These are phyloP conservation scores for Drosophila bocki DNA, from an alignment of 1,140 invertebrate genomes.

Conservation along the genomic window DNA sequence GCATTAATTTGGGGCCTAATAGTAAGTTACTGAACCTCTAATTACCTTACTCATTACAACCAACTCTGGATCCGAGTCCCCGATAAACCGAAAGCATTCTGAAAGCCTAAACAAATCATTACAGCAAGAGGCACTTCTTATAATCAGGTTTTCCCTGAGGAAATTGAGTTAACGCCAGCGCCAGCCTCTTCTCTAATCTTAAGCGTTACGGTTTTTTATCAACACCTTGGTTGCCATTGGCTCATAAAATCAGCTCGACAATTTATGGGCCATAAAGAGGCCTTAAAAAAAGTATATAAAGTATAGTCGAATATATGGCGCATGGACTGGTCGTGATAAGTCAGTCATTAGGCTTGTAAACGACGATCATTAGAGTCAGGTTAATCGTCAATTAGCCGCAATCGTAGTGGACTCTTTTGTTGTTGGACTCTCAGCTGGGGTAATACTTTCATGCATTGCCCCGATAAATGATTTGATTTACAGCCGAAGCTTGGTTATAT, in stretches of 20 bases:
- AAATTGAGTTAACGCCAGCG: constrained; percentile 31
- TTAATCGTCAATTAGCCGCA: constrained; percentile 71
- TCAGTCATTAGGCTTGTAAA: constrained; percentile 40
- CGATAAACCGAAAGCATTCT: constrained; percentile 21
- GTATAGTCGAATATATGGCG: constrained; percentile 55
- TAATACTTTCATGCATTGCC: constrained; percentile 12
- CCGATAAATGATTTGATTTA: constrained; percentile 71
- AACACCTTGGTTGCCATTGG: constrained; percentile 34
- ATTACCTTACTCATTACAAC: constrained; percentile 21
- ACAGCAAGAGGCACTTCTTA: background rate
- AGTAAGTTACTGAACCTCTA: constrained; percentile 30
- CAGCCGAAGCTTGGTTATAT: constrained; percentile 3
- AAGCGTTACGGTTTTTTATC: constrained; percentile 54
- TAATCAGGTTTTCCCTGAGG: constrained; percentile 6
- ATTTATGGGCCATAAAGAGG: constrained; percentile 60
- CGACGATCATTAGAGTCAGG: constrained; percentile 60
- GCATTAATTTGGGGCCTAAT: constrained; percentile 14
- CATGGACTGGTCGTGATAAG: constrained; percentile 53
- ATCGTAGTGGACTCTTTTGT: constrained; percentile 34
- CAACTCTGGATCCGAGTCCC: constrained; percentile 7
- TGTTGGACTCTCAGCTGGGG: constrained; percentile 17
- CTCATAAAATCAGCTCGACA: constrained; percentile 66
- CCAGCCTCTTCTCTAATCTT: constrained; percentile 51
- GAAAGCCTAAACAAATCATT: constrained; percentile 25
- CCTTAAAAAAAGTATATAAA: constrained; percentile 38